A percentile compares a stretch with the other conserved stretches of the same genome.
Evolutionary conservation across 2,113 vertebrate genomes (phyloP).

Genomic region (Erpornis zantholeuca): DNA sequence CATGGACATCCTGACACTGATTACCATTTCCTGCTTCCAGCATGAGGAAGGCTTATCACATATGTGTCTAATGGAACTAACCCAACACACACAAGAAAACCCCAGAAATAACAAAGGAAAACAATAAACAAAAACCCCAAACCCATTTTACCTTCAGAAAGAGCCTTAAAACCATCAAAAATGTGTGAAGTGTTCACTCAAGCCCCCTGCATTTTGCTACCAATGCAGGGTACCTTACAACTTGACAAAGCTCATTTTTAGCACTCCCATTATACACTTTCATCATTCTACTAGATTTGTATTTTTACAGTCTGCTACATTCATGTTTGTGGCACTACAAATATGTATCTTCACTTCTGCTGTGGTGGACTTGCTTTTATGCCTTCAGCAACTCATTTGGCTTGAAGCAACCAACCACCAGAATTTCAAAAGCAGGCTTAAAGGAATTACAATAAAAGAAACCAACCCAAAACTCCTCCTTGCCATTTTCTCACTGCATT

Average conservation of each 20-base stretch:
- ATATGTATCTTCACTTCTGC: background rate
- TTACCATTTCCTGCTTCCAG: background rate
- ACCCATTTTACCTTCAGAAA: background rate
- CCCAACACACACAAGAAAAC: rapidly evolving
- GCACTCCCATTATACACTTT: background rate
- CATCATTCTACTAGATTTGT: background rate
- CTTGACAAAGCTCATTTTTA: background rate
- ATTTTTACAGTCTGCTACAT: background rate
- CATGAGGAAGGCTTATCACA: background rate
- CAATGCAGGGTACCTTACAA: background rate
- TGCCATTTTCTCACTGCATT: background rate
- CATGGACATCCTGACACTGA: background rate
- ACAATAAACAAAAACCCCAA: background rate
- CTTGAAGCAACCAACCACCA: background rate
- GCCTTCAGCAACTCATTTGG: background rate
- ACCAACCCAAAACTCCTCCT: background rate
- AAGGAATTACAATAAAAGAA: background rate
- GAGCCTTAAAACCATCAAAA: background rate
- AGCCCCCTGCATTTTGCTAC: background rate
- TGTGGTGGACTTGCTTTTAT: background rate
- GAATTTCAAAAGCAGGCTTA: background rate
- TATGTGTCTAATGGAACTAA: background rate
- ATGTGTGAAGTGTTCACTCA: rapidly evolving
- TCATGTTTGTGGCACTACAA: background rate
- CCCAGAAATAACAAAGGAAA: rapidly evolving